Evolutionary conservation across 2,888 invertebrate genomes (phyloP), one percentile per base, ranked within the genome.

Genomic region (Escarpia spicata): DNA sequence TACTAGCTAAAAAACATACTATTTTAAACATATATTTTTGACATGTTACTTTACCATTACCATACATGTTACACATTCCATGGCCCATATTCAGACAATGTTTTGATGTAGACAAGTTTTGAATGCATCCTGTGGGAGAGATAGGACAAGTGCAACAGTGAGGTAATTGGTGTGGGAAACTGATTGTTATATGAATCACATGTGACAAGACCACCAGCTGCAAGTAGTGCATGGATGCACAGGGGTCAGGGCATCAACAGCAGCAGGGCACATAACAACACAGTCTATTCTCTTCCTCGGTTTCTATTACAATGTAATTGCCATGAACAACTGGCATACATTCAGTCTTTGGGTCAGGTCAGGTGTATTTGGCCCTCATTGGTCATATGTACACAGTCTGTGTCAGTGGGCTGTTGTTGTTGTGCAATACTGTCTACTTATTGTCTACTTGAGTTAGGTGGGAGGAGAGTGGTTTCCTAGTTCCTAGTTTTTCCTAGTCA

Each of bases 341-440:
- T 75, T 75, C 75, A 26, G n/a, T 75, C 75, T 75, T 75, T 75
- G 75, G 75, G 75, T 75, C 75, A 75, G 75, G 75, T 75, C n/a
- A 26, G 19, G 19, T 75, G 26, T 75, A 75, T 75, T 52, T 52
- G 6, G n/a, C 75, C 6, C 75, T 4, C 26, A 26, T 75, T 26
- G 19, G 75, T 75, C 75, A 75, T 75, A 26, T 75, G 52, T 52
- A 12, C 19, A 26, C 26, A 26, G 6, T 19, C 19, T 26, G 26
- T 75, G 75, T 75, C 75, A 75, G 26, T 75, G 6, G 19, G 75
- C 19, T 75, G 19, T 15, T 60, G 19, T 15, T 60, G 75, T 75
- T 75, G 75, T 75, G 75, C 75, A 75, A 75, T 75, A 75, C 75
- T 75, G 75, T 75, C 75, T 26, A 75, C 75, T 75, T 26, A 75